A percentile compares a stretch with the other conserved stretches of the same genome.
phyloP scores from a whole-genome alignment of 2,797 vertebrate species.

The Paedocypris micromegethes region DNA sequence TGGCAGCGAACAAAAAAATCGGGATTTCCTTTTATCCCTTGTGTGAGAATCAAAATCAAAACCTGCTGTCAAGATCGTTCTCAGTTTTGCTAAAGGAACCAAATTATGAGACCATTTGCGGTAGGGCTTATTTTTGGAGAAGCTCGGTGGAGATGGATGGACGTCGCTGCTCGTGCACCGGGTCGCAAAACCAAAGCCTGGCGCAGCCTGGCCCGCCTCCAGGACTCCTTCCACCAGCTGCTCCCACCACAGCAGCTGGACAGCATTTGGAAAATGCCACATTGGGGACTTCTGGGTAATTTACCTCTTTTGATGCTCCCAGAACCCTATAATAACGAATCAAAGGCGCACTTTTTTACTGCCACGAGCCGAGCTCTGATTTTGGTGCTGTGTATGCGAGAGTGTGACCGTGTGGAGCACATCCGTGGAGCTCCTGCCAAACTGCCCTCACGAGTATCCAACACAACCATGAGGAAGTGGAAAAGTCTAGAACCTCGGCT shows the following conservation, averaged over 20 bases:
- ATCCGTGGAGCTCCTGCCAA: slow-evolving; percentile 1
- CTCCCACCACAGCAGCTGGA: slow-evolving; percentile 53
- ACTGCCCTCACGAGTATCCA: slow-evolving; percentile 14
- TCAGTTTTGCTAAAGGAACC: no score
- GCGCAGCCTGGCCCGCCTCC: slow-evolving; percentile 47
- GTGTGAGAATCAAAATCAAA: no score
- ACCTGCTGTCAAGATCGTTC: no score
- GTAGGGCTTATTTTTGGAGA: no score
- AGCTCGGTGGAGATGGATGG: background rate
- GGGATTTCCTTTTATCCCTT: no score
- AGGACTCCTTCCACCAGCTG: slow-evolving; percentile 55
- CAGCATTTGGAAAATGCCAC: slow-evolving; percentile 54
- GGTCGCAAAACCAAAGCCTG: slow-evolving; percentile 28
- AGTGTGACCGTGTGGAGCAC: slow-evolving; percentile 46
- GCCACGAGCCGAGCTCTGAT: slow-evolving; percentile 49
- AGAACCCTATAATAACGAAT: slow-evolving; percentile 53
- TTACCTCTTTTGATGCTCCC: slow-evolving; percentile 59
- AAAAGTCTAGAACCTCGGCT: slow-evolving; percentile 1
- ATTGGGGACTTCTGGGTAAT: slow-evolving; percentile 55
- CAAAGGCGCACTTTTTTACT: slow-evolving; percentile 57
- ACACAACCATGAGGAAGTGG: slow-evolving; percentile 6
- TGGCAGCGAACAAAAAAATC: no score
- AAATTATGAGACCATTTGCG: no score
- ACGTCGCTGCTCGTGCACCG: slow-evolving; percentile 15
- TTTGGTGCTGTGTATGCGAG: slow-evolving; percentile 46